Evolutionary conservation across 2,797 vertebrate genomes (phyloP), one percentile per base, ranked within the genome.

Genomic region (Eleutherodactylus coqui): DNA sequence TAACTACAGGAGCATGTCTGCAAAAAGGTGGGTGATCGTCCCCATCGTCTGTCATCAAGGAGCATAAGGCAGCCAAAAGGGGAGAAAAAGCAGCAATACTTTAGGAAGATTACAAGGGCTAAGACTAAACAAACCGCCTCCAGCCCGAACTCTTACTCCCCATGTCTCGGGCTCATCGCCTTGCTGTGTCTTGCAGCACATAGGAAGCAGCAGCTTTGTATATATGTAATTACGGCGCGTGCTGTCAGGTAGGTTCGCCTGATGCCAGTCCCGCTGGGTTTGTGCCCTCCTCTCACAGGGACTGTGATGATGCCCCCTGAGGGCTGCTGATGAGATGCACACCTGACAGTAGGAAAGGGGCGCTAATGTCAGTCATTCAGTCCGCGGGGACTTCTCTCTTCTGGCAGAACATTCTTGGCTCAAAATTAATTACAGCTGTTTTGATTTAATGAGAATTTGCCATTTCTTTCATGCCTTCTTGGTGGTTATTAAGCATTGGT

Each of bases 391-490:
- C 43, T 43, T 8, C 29, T 34, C 36, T 24, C 62, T 51, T 38
- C 60, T 45, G 24, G 45, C n/a, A 17, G 49, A 85, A 79, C 27
- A 45, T 85, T 80, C 51, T 85, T 80, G 77, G 64, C 64, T 79
- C 32, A 2, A 72, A 85, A 85, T 85, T 60, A 85, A 85, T 85
- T 79, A 47, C 84, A 79, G 64, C 84, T 85, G 84, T 72, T 78
- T 34, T 11, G 75, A 85, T 45, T 79, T 79, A 72, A 72, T 85
- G 47, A 32, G 76, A 85, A 45, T 79, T 72, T 32, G 27, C 75
- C 32, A 19, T 29, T 58, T 45, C 70, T 36, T 45, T 45, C 49
- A 67, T 24, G 14, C 55, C 14, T 62, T 73, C 64, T 47, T 32
- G 51, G 84, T 49, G 51, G 84, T 27, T 73, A 53, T 80, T 72